phyloP scores from a whole-genome alignment of 2,113 vertebrate genomes.

The Hippocampus guttulatus region DNA sequence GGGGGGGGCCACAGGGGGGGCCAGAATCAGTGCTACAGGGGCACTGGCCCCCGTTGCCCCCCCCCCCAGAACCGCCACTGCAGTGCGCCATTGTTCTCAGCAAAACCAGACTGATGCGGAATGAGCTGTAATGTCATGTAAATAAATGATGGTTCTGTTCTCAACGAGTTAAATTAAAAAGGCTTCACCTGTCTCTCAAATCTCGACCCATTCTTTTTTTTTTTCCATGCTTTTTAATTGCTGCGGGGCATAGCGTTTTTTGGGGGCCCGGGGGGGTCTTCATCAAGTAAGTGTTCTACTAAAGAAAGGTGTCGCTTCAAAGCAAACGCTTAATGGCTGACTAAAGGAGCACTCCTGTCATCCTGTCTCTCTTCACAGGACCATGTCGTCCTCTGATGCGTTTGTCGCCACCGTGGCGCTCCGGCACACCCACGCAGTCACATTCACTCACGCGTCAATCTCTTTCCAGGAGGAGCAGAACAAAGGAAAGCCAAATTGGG shows the following conservation, averaged over 20 bases:
- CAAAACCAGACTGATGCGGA: not conserved
- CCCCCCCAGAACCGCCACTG: no score
- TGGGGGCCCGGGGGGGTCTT: not conserved
- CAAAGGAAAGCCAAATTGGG: slow-evolving; percentile 82
- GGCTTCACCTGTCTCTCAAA: slow-evolving; percentile 34
- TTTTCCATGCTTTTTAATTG: slow-evolving; percentile 51
- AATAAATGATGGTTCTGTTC: slow-evolving; percentile 24
- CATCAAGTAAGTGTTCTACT: slow-evolving; percentile 42
- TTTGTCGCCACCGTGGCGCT: slow-evolving; percentile 30
- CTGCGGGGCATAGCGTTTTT: slow-evolving; percentile 52
- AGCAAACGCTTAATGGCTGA: slow-evolving; percentile 61
- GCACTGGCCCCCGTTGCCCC: no score
- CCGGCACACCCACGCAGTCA: slow-evolving; percentile 42
- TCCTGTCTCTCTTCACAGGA: slow-evolving; percentile 39
- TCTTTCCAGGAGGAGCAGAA: slow-evolving; percentile 78
- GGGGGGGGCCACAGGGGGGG: no score
- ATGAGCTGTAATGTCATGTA: not conserved
- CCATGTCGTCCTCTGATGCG: slow-evolving; percentile 41
- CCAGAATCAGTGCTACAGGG: no score
- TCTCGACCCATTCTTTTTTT: slow-evolving; percentile 44
- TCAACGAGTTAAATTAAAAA: slow-evolving; percentile 21
- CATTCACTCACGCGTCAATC: slow-evolving; percentile 35
- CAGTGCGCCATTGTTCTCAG: not conserved
- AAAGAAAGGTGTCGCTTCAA: slow-evolving; percentile 59
- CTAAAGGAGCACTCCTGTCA: slow-evolving; percentile 54